Conservation (phyloP, 2,797 vertebrate species). For the Oreortyx pictus region DNA sequence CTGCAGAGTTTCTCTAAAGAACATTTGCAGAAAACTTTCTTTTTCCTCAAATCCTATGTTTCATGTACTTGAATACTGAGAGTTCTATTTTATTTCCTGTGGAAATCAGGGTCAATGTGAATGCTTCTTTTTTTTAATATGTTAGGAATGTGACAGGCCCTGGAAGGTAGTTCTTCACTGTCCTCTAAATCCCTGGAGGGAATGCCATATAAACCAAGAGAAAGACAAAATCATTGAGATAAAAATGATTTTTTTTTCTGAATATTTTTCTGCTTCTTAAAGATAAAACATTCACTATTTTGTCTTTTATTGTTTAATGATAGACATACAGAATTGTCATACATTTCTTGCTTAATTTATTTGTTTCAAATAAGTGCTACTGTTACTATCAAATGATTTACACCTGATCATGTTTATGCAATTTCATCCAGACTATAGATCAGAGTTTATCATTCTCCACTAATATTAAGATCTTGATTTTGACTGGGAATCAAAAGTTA, state of each 20-base stretch:
- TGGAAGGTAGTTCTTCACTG: conserved; percentile 28
- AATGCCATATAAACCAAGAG: background rate
- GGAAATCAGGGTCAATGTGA: conserved; percentile 23
- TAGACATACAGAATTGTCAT: background rate
- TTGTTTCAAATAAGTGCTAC: background rate
- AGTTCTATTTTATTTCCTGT: conserved; percentile 50
- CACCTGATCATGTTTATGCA: background rate
- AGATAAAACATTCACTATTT: background rate
- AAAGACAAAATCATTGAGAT: conserved; percentile 16
- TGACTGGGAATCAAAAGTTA: background rate
- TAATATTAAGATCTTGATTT: background rate
- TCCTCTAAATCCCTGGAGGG: background rate
- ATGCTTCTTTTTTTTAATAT: background rate
- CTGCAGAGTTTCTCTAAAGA: conserved; percentile 28
- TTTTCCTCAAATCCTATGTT: conserved; percentile 7
- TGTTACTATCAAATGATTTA: background rate
- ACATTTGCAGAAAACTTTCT: conserved; percentile 21
- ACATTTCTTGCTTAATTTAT: background rate
- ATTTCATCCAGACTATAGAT: background rate
- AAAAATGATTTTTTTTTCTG: conserved; percentile 25
- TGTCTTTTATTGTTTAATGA: background rate
- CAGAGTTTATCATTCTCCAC: background rate
- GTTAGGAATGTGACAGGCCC: conserved; percentile 1
- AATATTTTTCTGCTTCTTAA: background rate
- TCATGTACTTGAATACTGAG: conserved; percentile 20